Percentiles rank a stretch among this genome's conserved stretches.
These are phyloP conservation scores for Noctilio leporinus DNA, from an alignment of 2,113 vertebrate species.

Conservation along the genomic window DNA sequence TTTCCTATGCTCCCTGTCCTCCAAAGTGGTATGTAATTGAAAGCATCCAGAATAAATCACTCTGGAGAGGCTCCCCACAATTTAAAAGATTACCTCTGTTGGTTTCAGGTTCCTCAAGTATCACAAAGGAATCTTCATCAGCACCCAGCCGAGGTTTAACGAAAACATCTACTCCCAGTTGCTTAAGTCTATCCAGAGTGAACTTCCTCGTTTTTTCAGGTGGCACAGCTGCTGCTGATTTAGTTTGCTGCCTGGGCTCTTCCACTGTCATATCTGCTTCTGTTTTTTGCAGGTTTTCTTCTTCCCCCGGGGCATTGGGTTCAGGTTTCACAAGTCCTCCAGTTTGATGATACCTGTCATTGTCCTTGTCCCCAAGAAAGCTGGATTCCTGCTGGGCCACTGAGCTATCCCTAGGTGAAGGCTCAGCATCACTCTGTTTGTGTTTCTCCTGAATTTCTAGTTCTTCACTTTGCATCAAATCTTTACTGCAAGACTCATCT, in stretches of 20 bases:
- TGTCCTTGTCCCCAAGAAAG: background rate
- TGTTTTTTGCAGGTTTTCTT: background rate
- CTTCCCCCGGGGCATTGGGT: slow-evolving; percentile 7
- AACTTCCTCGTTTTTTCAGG: slow-evolving; percentile 81
- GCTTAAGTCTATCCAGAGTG: slow-evolving; percentile 85
- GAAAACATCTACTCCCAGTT: slow-evolving; percentile 89
- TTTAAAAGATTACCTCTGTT: slow-evolving; percentile 83
- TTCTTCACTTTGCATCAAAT: slow-evolving; percentile 16
- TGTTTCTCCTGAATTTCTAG: slow-evolving; percentile 41
- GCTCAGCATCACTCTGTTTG: background rate
- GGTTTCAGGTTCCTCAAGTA: slow-evolving; percentile 84
- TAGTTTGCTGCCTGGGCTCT: background rate
- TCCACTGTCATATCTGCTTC: background rate
- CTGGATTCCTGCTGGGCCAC: background rate
- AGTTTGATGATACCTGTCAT: slow-evolving; percentile 14
- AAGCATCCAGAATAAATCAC: background rate
- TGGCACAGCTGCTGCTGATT: background rate
- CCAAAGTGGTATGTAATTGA: background rate
- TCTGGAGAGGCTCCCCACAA: background rate
- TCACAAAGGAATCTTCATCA: slow-evolving; percentile 86
- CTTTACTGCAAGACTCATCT: slow-evolving; percentile 39
- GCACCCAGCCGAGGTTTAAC: slow-evolving; percentile 86
- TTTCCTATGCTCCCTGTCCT: background rate
- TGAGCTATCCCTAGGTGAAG: background rate
- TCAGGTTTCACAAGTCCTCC: slow-evolving; percentile 10